Base-by-base conservation (phyloP, 1,140 invertebrate genomes). In the Nasonia longicornis region DNA sequence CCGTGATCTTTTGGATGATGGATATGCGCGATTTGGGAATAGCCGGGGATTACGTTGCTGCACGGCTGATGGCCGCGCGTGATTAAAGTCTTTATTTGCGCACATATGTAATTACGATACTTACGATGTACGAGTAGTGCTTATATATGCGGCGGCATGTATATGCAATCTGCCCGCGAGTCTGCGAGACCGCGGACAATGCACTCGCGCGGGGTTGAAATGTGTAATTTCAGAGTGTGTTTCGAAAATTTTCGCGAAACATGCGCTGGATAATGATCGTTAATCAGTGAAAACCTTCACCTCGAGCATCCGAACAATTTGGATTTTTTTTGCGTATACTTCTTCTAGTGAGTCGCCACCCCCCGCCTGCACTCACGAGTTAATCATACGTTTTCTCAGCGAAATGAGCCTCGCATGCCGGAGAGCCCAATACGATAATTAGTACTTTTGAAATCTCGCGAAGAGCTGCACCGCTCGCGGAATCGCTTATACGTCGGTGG, bases 301-400 rank as follows among this genome's bases (percentile, higher is more conserved):
- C 7, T 42, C 31, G 26, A 42, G 58, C 20, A 77, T 45, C 20
- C 20, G 12, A 45, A 58, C 10, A 35, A 77, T 77, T 35, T 10
- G 11, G 14, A 45, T 45, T 26, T 67, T 35, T 35, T 35, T 45
- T 29, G 12, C 26, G 26, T 26, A 1, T 20, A 6, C 20, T 35
- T 75, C 31, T 63, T 58, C 73, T 75, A 58, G 45, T 3, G 31
- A 20, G 4, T 14, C 6, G 16, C 52, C 7, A 16, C 7, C 52
- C 16, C 16, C 7, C 52, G 20, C 52, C 20, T 66, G 64, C 26
- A 73, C 38, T 64, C 71, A 20, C 2, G 22, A 69, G 42, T 81
- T 81, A 79, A 74, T 83, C 73, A 78, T 70, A 84, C 42, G 73
- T 73, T 79, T 71, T 77, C 14, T 14, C 64, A 26, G 7, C 52